Percentiles rank a stretch among this genome's conserved stretches.
Evolutionary conservation across 2,888 invertebrate genomes (phyloP).

Genomic region (Fragum sueziense): DNA sequence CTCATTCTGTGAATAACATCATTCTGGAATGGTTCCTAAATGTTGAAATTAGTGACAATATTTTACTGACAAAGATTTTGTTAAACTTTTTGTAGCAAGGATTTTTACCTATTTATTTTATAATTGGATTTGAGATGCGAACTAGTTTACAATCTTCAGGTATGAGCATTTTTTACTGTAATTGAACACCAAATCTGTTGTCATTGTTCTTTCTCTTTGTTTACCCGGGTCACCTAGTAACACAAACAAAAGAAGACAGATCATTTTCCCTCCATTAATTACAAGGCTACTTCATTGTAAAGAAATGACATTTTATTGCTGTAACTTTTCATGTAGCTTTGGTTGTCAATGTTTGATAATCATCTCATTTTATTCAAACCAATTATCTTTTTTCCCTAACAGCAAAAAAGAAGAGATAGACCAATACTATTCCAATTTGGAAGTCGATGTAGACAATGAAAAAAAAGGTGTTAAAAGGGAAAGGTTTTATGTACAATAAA

Average conservation of each 20-base stretch:
- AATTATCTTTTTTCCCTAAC: too few relatives aligned
- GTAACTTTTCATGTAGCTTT: too few relatives aligned
- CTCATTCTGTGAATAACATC: conserved; percentile 23
- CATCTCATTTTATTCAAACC: too few relatives aligned
- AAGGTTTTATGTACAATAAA: too few relatives aligned
- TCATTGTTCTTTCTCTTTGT: conserved; percentile 17
- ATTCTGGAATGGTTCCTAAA: neutral
- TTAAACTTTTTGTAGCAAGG: neutral
- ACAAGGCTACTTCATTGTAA: too few relatives aligned
- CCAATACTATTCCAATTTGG: too few relatives aligned
- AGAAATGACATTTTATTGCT: too few relatives aligned
- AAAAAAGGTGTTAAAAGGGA: too few relatives aligned
- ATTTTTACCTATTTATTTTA: neutral
- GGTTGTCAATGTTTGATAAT: too few relatives aligned
- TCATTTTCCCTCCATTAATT: too few relatives aligned
- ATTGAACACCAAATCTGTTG: neutral
- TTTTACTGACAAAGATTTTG: neutral
- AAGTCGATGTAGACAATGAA: too few relatives aligned
- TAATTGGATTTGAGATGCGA: conserved; percentile 16
- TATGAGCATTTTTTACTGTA: conserved; percentile 2
- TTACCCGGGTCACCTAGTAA: conserved; percentile 3
- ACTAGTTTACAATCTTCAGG: neutral
- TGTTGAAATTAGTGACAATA: neutral
- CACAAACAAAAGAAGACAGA: conserved; percentile 3
- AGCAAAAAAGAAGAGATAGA: too few relatives aligned